Percentiles rank a stretch among this genome's conserved stretches.
Conservation (phyloP, 2,113 vertebrate genomes). For the Myotis lucifugus region DNA sequence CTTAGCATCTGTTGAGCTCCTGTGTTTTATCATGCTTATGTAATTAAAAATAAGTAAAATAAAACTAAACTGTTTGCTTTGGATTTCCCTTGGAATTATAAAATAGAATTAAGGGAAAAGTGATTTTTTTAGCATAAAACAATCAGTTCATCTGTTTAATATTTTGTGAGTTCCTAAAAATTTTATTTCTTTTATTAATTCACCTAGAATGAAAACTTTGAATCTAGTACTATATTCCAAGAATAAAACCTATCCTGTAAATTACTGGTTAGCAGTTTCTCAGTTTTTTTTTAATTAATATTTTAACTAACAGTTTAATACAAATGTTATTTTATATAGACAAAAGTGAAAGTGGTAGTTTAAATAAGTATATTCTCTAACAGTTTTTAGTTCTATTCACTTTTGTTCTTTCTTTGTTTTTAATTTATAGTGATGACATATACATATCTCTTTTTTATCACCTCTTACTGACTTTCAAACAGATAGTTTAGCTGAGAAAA, state of each 20-base stretch:
- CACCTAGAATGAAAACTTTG: background rate
- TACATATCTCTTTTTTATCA: slow-evolving; percentile 12
- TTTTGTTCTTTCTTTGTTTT: background rate
- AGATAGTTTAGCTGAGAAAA: background rate
- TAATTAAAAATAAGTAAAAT: slow-evolving; percentile 4
- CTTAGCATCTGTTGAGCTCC: background rate
- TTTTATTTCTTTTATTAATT: background rate
- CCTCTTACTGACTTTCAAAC: background rate
- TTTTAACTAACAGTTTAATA: background rate
- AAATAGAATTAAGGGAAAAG: background rate
- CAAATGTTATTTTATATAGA: background rate
- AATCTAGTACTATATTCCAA: background rate
- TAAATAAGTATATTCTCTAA: background rate
- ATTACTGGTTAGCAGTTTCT: background rate
- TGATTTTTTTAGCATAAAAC: background rate
- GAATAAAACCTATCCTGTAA: background rate
- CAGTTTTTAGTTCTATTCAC: background rate
- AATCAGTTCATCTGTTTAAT: background rate
- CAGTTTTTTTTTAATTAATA: background rate
- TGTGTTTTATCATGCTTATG: background rate
- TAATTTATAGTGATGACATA: background rate
- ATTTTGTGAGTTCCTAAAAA: background rate
- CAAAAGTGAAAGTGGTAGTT: background rate
- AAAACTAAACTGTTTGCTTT: background rate
- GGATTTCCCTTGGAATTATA: background rate